Evolutionary conservation across 2,797 vertebrate species (phyloP).

Genomic region (Pelobates cultripes): DNA sequence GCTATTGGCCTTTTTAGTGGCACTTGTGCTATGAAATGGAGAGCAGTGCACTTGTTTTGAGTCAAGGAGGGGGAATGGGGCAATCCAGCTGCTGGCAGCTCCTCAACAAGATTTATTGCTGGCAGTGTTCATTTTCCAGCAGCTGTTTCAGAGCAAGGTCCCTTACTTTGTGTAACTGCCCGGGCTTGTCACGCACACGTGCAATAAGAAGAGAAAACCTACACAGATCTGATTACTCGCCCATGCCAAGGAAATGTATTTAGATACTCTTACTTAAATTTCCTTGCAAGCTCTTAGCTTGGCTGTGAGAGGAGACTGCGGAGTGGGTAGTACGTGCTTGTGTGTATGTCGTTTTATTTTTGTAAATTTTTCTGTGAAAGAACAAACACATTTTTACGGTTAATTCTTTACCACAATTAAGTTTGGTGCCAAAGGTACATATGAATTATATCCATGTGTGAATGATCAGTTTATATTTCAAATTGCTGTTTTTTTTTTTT

Average conservation of each 20-base stretch:
- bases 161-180: conserved; percentile 42
- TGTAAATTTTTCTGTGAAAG: too few relatives aligned
- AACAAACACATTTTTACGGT: too few relatives aligned
- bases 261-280: conserved; percentile 48
- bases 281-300: conserved; percentile 35
- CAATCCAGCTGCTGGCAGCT: conserved; percentile 41
- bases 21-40: neutral
- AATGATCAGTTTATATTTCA: too few relatives aligned
- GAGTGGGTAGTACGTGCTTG: neutral
- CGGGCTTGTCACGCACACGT: conserved; percentile 44
- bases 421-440: too few relatives aligned
- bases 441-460: too few relatives aligned
- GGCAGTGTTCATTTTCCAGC: conserved; percentile 41
- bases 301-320: conserved; percentile 15
- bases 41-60: conserved; percentile 16
- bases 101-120: conserved; percentile 15
- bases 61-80: conserved; percentile 8
- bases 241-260: conserved; percentile 47
- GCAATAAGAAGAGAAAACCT: conserved; percentile 35
- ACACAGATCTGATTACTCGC: conserved; percentile 32
- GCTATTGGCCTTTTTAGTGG: neutral
- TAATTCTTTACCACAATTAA: too few relatives aligned
- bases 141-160: conserved; percentile 40
- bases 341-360: too few relatives aligned
- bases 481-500: too few relatives aligned